Conservation (phyloP, 2,888 invertebrate species). For the Pristionchus exspectatus region DNA sequence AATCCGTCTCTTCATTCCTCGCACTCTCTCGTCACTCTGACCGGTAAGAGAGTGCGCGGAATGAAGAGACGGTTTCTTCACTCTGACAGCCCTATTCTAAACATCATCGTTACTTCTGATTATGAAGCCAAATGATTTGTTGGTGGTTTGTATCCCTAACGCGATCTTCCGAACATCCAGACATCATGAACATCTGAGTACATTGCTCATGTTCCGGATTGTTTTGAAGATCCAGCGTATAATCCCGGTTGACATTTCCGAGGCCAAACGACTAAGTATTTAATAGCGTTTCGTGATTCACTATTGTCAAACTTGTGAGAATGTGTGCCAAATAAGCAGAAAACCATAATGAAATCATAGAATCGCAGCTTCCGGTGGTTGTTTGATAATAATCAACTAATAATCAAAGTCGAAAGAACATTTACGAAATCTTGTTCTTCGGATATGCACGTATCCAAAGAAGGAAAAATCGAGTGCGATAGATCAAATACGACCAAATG, state of each 20-base stretch:
- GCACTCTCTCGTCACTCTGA: too few relatives aligned
- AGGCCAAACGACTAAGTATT: not conserved
- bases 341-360: not conserved
- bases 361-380: not conserved
- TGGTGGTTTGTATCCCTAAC: too few relatives aligned
- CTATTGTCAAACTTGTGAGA: not conserved
- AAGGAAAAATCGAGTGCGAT: not conserved
- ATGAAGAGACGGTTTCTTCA: too few relatives aligned
- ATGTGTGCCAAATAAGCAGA: not conserved
- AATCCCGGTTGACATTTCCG: not conserved
- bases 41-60: too few relatives aligned
- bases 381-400: too few relatives aligned
- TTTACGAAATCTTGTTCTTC: not conserved
- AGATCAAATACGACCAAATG: not conserved
- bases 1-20: too few relatives aligned
- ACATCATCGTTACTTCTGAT: too few relatives aligned
- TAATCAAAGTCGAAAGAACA: too few relatives aligned
- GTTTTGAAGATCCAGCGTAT: not conserved
- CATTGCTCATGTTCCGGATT: not conserved
- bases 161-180: not conserved
- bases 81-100: too few relatives aligned
- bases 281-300: not conserved
- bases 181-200: not conserved
- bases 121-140: too few relatives aligned
- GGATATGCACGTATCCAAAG: not conserved